A percentile compares a stretch with the other conserved stretches of the same genome.
These are phyloP conservation scores for Nemopilema nomurai DNA, from an alignment of 30 jellyfish, hydroid and myxozoan species.

Conservation along the genomic window DNA sequence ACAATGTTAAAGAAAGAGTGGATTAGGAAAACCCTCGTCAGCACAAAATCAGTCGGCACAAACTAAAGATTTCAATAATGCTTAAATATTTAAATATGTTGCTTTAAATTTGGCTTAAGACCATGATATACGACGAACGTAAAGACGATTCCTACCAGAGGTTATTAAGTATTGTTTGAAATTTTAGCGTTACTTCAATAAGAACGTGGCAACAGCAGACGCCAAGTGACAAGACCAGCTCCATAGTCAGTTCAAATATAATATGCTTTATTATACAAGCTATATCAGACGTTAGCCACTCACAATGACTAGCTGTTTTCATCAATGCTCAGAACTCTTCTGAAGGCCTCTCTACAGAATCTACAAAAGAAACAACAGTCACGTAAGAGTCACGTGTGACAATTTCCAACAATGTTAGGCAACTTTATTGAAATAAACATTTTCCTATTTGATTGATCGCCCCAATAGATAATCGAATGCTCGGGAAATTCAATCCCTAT, in stretches of 20 bases:
- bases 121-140: background rate
- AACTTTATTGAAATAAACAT: background rate
- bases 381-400: background rate
- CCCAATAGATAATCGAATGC: too few relatives aligned
- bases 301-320: slow-evolving; percentile 20
- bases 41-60: background rate
- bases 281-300: slow-evolving; percentile 35
- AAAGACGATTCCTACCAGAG: slow-evolving; percentile 50
- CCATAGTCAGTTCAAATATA: slow-evolving; percentile 60
- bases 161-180: background rate
- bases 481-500: too few relatives aligned
- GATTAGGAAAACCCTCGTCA: background rate
- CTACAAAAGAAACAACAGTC: slow-evolving; percentile 17
- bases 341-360: slow-evolving; percentile 29
- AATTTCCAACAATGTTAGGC: background rate
- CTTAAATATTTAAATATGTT: slow-evolving; percentile 24
- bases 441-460: too few relatives aligned
- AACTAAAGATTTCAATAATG: background rate
- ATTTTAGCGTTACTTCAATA: slow-evolving; percentile 11
- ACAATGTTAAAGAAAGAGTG: too few relatives aligned
- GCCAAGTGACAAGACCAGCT: slow-evolving; percentile 65
- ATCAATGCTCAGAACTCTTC: slow-evolving; percentile 13
- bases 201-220: slow-evolving; percentile 24
- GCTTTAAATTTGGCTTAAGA: background rate
- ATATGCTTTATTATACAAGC: slow-evolving; percentile 40